Evolutionary conservation across 2,113 vertebrate species (phyloP), one percentile per base, ranked within the genome.

Genomic region (Fregetta grallaria): DNA sequence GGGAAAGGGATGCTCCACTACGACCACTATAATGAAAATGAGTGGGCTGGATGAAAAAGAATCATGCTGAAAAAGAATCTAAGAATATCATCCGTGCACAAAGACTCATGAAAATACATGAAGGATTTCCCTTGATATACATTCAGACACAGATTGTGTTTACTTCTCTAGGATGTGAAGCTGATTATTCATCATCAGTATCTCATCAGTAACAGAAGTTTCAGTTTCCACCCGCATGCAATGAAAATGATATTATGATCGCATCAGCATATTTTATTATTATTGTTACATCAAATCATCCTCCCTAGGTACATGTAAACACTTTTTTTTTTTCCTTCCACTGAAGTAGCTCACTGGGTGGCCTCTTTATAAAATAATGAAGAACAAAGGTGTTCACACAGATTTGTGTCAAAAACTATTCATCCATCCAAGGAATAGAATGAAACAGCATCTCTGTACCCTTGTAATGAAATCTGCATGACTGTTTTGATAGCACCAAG

Each of bases 151-250:
- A 58, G 90, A 68, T 8, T 96, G 92, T 93, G 85, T 94, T 96
- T 90, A 76, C 92, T 88, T 88, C 27, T 29, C 78, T 16, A 52
- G 81, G 90, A 91, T 27, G 42, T 22, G 63, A 70, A 93, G 77
- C 81, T 94, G 93, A 93, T 97, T 96, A 97, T 94, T 94, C 93
- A 95, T 66, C 94, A 96, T 75, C 95, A 67, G 77, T 36, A 88
- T 40, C 81, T 91, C 95, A 95, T 65, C 90, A 90, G 88, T 15
- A 90, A 73, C 70, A 92, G 25, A n/a, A 90, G 71, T 38, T 66
- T 88, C 47, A 0, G 32, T 59, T 88, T 71, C 67, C 50, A 68
- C 50, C 70, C 4, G 8, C 68, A 58, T 2, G 21, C 63, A 86
- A 58, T 63, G 88, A 50, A 92, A 95, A 96, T 7, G 16, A 66